These are phyloP conservation scores for Lineus longissimus DNA, from an alignment of 1,140 invertebrate species.

Conservation along the genomic window DNA sequence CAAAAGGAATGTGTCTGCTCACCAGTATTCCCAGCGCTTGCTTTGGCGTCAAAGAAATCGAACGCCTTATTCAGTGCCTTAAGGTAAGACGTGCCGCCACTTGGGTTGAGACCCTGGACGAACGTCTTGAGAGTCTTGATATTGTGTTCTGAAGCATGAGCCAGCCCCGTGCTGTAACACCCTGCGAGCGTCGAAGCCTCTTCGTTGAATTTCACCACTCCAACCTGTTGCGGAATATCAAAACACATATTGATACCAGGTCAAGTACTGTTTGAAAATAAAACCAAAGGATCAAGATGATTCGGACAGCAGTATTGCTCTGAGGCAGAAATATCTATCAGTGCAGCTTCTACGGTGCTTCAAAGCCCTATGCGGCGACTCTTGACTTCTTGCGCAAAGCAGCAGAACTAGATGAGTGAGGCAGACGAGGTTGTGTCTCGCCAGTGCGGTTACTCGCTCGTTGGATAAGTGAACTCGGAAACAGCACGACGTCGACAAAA, in stretches of 20 bases:
- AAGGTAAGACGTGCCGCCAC: not conserved
- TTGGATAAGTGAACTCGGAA: too few species aligned
- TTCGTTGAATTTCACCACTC: not conserved
- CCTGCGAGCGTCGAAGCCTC: not conserved
- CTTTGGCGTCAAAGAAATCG: too few species aligned
- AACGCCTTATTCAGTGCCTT: not conserved
- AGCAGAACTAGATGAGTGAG: too few species aligned
- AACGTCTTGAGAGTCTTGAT: not conserved
- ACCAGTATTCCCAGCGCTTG: too few species aligned
- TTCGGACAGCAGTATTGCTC: not conserved
- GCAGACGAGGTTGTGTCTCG: too few species aligned
- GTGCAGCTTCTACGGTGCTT: too few species aligned
- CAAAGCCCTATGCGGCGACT: too few species aligned
- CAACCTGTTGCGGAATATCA: not conserved
- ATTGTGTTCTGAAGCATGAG: not conserved
- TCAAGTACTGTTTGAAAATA: not conserved
- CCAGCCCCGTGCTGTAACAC: not conserved
- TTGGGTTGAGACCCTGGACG: not conserved
- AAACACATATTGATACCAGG: not conserved
- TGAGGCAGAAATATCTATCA: too few species aligned
- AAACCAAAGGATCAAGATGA: not conserved
- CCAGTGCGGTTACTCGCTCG: too few species aligned
- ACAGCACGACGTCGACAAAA: too few species aligned
- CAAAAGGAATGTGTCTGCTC: too few species aligned
- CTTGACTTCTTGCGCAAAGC: too few species aligned